Evolutionary conservation across 2,113 vertebrate genomes (phyloP), one percentile per base, ranked within the genome.

Genomic region (Pampusana beccarii): DNA sequence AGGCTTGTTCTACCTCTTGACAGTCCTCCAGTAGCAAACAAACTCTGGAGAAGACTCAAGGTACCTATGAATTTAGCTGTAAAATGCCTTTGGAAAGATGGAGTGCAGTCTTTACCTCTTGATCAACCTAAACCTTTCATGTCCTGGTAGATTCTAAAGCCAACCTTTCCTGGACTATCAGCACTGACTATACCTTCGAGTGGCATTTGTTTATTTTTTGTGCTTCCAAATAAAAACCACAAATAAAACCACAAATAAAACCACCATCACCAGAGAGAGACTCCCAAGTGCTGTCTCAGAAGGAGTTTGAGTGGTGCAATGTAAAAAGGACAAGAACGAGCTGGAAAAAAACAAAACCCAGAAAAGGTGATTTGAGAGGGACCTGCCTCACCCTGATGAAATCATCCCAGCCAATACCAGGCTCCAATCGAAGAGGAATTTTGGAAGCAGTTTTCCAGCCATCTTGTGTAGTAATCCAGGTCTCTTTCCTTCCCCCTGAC

Each of bases 401-500:
- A 50, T 50, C 12, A 18, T 50, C 23, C 48, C 48, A 50, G 48
- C 48, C 48, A 50, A 50, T 23, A 50, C 48, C 15, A 15, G 48
- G 23, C 21, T 50, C 48, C 48, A 50, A 50, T 50, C 48, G 24
- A 23, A 50, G 48, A 24, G 48, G 13, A 61, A 34, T 58, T 70
- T 42, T 48, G 84, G 82, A 88, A 67, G 58, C 60, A 83, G 74
- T 54, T 79, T 91, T 79, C 61, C 50, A 67, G 24, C 36, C 21
- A 56, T 61, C 92, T 28, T 42, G 40, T 67, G 61, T 77, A 70
- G 77, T 72, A 48, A 77, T 66, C n/a, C 44, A 90, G 26, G 9
- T 92, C 62, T 36, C 44, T 82, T 86, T 77, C 71, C 64, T 72
- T 62, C 82, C 48, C 92, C 84, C 84, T 83, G 92, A 93, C 83